Conservation (phyloP, 2,888 invertebrate species). For the Drosophila neutralis region DNA sequence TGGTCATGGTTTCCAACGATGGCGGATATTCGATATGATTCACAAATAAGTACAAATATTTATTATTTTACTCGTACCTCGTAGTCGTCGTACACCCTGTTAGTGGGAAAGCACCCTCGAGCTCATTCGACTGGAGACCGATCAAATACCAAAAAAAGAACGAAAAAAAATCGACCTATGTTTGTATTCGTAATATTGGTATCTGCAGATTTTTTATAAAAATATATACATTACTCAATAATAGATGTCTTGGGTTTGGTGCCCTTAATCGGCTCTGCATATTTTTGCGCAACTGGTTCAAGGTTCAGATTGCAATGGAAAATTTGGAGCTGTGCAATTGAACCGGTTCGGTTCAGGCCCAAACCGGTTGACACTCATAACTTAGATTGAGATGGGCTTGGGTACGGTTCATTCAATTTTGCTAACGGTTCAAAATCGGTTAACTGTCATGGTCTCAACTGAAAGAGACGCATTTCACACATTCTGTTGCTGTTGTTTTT, state of each 20-base stretch:
- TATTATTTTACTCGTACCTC: constrained; percentile 21
- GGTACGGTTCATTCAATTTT: background rate
- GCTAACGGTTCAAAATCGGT: background rate
- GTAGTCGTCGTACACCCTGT: background rate
- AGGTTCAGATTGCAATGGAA: background rate
- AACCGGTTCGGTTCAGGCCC: background rate
- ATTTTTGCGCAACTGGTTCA: background rate
- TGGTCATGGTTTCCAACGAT: constrained; percentile 31
- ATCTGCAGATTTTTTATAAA: too few relatives aligned
- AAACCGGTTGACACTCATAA: background rate
- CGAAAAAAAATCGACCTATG: too few relatives aligned
- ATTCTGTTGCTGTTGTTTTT: background rate
- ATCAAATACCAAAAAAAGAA: background rate
- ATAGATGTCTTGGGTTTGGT: too few relatives aligned
- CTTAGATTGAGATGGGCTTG: background rate
- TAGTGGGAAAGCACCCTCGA: background rate
- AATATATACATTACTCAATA: too few relatives aligned
- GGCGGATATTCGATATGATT: constrained; percentile 57
- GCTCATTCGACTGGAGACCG: background rate
- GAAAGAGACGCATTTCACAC: background rate
- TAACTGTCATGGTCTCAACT: background rate
- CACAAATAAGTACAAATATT: constrained; percentile 58
- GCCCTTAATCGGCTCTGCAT: too few relatives aligned
- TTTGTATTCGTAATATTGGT: background rate
- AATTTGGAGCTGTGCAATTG: background rate